Evolutionary conservation across 2,888 invertebrate species (phyloP).

Genomic region (Drosophila paracracens): DNA sequence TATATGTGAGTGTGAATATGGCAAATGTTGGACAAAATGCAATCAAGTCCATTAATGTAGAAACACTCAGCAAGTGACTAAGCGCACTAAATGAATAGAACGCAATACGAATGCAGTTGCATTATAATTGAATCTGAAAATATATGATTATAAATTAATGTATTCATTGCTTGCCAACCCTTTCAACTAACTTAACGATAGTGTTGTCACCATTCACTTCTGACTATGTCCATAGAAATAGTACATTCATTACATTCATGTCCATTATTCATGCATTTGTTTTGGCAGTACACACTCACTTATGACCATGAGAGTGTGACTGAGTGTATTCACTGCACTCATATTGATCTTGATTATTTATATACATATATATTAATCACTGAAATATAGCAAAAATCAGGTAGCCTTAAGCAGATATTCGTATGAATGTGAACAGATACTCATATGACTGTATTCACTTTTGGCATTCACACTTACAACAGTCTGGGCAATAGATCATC

Average conservation of each 20-base stretch:
- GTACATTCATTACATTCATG: neutral
- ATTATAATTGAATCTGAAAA: neutral
- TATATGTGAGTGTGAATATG: constrained; percentile 3
- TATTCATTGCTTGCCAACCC: constrained; percentile 4
- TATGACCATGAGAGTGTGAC: neutral
- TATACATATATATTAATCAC: neutral
- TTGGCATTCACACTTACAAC: constrained; percentile 10
- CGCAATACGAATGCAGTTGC: neutral
- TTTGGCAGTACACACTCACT: neutral
- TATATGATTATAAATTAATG: neutral
- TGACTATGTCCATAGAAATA: neutral
- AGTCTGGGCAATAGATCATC: constrained; percentile 1
- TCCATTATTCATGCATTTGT: neutral
- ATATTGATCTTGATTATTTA: neutral
- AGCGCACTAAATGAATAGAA: neutral
- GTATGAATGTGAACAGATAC: neutral
- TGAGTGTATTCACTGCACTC: neutral
- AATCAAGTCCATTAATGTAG: constrained; percentile 22
- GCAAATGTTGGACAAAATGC: constrained; percentile 8
- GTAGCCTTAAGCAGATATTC: neutral
- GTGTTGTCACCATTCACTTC: neutral
- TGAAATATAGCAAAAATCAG: neutral
- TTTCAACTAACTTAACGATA: neutral
- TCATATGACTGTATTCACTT: constrained; percentile 3
- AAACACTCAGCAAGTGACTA: constrained; percentile 1